These are phyloP conservation scores for Trichogramma evanescens DNA, from an alignment of 2,888 invertebrate species.

Conservation along the genomic window DNA sequence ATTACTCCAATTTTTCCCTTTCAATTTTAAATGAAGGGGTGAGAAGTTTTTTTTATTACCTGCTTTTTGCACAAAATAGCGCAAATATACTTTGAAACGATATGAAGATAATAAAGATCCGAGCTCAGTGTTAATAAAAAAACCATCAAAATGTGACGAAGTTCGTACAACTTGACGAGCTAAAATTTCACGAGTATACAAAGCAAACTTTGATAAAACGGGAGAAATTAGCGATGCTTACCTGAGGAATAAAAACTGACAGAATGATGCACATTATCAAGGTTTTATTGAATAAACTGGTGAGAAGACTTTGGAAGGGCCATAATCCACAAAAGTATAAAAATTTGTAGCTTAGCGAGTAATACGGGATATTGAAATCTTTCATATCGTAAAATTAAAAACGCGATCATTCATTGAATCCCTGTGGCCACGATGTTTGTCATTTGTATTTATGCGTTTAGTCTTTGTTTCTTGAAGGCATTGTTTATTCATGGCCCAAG, in stretches of 20 bases:
- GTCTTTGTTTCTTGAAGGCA: no score
- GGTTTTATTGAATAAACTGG: not conserved
- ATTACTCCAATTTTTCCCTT: not conserved
- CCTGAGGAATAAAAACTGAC: not conserved
- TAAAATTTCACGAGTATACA: not conserved
- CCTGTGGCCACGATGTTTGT: no score
- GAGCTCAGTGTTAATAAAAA: conserved; percentile 1
- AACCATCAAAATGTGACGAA: not conserved
- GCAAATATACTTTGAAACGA: conserved; percentile 5
- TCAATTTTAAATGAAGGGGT: not conserved
- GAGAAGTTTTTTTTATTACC: conserved; percentile 1
- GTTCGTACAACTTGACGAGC: conserved; percentile 5
- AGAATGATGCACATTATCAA: not conserved
- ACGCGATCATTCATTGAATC: no score
- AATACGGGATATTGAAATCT: not conserved
- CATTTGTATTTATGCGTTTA: no score
- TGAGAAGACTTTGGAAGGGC: not conserved
- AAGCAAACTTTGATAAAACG: not conserved
- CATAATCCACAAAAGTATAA: not conserved
- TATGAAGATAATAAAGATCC: conserved; percentile 3
- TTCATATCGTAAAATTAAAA: not conserved
- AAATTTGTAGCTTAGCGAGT: not conserved
- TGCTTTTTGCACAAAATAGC: not conserved
- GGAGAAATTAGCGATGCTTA: not conserved
- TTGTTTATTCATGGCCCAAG: no score